Evolutionary conservation across 2,888 invertebrate species (phyloP).

Genomic region (Cloeon dipterum): DNA sequence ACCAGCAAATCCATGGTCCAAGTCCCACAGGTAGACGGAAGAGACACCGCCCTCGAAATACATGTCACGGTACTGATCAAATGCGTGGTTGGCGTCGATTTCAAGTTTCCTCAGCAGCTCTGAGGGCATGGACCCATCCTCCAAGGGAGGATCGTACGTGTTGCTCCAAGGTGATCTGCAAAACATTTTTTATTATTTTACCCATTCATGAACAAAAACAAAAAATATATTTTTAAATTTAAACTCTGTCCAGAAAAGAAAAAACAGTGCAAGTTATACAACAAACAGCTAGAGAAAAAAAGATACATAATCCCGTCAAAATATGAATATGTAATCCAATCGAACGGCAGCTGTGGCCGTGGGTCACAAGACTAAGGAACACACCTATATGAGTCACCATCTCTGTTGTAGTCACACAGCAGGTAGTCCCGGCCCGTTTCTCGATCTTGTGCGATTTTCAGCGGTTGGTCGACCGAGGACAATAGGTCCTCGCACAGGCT

Average conservation of each 20-base stretch:
- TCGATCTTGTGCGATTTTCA: constrained; percentile 86
- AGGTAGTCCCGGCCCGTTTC: constrained; percentile 91
- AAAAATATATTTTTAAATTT: too few species aligned
- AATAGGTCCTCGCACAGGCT: constrained; percentile 88
- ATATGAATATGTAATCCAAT: too few species aligned
- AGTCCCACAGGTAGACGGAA: constrained; percentile 97
- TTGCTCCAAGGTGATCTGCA: constrained; percentile 94
- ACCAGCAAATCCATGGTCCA: constrained; percentile 95
- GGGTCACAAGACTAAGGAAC: constrained; percentile 5
- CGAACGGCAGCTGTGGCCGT: too few species aligned
- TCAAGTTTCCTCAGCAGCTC: constrained; percentile 87
- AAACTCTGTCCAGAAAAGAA: too few species aligned
- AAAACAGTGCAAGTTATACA: not conserved
- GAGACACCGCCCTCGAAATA: constrained; percentile 99
- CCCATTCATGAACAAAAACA: too few species aligned
- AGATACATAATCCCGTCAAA: too few species aligned
- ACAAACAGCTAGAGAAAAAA: too few species aligned
- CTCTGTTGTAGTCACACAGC: constrained; percentile 96
- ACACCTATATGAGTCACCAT: constrained; percentile 89
- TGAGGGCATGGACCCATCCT: constrained; percentile 97
- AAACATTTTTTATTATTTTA: too few species aligned
- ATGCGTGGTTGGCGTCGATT: constrained; percentile 94
- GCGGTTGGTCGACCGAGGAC: constrained; percentile 92
- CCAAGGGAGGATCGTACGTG: constrained; percentile 88
- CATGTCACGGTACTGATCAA: constrained; percentile 96